phyloP scores from a whole-genome alignment of 2,888 invertebrate genomes.

The Cremastinae sp. region DNA sequence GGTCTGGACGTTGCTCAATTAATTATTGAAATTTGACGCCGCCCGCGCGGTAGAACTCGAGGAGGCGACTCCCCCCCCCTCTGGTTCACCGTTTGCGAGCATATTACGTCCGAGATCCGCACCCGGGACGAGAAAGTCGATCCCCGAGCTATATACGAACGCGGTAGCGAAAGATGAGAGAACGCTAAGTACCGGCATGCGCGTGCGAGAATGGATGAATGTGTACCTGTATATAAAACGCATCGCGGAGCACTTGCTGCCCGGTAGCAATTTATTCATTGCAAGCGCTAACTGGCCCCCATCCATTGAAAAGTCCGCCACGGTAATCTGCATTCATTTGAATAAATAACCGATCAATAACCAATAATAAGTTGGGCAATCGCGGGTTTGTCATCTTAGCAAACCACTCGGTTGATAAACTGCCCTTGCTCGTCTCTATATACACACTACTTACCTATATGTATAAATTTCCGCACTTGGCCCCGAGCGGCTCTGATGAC shows the following conservation, averaged over 20 bases:
- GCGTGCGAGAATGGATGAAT: constrained; percentile 53
- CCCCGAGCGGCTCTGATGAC: neutral
- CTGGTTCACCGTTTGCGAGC: constrained; percentile 27
- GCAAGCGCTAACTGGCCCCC: constrained; percentile 78
- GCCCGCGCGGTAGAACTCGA: constrained; percentile 49
- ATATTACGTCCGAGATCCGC: constrained; percentile 40
- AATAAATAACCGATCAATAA: constrained; percentile 81
- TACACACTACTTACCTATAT: constrained; percentile 12
- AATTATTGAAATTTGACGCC: constrained; percentile 65
- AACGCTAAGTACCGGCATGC: constrained; percentile 75
- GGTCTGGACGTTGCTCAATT: constrained; percentile 59
- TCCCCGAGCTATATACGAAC: constrained; percentile 41
- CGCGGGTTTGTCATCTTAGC: constrained; percentile 78
- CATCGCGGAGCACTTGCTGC: constrained; percentile 67
- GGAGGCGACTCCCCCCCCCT: constrained; percentile 8
- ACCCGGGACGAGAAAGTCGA: constrained; percentile 50
- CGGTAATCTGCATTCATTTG: constrained; percentile 80
- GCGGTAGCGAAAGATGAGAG: constrained; percentile 58
- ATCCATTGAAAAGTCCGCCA: constrained; percentile 78
- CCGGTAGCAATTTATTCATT: constrained; percentile 81
- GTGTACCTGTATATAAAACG: constrained; percentile 39
- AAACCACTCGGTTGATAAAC: constrained; percentile 74
- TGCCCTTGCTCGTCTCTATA: constrained; percentile 48
- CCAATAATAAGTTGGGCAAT: constrained; percentile 79
- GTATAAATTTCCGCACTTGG: neutral